Evolutionary conservation across 2,113 vertebrate genomes (phyloP), one percentile per base, ranked within the genome.

Genomic region (Tychaedon coryphoeus): DNA sequence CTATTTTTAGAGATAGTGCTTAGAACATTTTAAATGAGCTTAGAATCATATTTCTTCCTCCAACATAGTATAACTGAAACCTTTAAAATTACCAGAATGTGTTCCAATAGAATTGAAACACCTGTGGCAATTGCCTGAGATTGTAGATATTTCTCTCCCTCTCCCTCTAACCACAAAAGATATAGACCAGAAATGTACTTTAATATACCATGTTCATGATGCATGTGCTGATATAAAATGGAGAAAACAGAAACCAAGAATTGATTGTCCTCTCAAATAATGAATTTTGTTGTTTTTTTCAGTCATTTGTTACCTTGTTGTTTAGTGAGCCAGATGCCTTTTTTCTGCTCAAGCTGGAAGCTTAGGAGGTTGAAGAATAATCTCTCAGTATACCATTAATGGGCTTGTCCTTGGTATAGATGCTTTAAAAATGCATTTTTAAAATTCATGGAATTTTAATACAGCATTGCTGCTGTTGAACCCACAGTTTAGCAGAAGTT

Each of bases 51-150:
- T 65, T 85, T 86, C 51, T 83, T 91, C 38, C 31, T 75, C 20
- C 47, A 82, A 6, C 34, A n/a, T 51, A 45, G 45, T 53, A 25
- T n/a, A 72, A 76, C 34, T 20, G 29, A 88, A 14, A 9, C 7
- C n/a, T 83, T 94, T 70, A 91, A 82, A 88, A 90, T 77, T 67
- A 76, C 51, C 22, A 61, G 25, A 80, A 53, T 85, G 4, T 66
- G 62, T 83, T 95, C 29, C 33, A 42, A 6, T 29, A 48, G 43
- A 73, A 54, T 51, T 66, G 45, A 78, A 90, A 56, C 70, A 76
- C 16, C 33, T 23, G 8, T 53, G 54, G 10, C 3, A 16, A 47
- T 78, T 78, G 40, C n/a, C 60, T 43, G 33, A 26, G 5, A 54
- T 5, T 43, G 14, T 86, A 65, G 54, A 40, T 71, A n/a, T 5